Evolutionary conservation across 2,797 vertebrate genomes (phyloP).

Genomic region (Acipenser ruthenus): DNA sequence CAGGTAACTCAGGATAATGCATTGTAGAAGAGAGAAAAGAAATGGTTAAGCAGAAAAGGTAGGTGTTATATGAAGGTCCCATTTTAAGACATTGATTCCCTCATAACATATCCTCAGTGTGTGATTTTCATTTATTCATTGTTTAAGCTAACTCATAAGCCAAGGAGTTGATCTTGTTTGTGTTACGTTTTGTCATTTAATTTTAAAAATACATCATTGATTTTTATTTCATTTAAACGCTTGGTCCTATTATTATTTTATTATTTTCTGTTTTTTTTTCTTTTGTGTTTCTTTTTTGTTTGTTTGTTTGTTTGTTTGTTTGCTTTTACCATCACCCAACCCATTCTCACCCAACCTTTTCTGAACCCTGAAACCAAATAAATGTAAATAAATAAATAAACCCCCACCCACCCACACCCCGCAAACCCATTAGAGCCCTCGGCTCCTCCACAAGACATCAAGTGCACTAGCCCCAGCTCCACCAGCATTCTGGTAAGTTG

Average conservation of each 20-base stretch:
- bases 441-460: slow-evolving; percentile 91
- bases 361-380: slow-evolving; percentile 45
- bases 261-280: slow-evolving; percentile 78
- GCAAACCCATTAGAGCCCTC: slow-evolving; percentile 77
- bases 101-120: slow-evolving; percentile 61
- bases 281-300: slow-evolving; percentile 56
- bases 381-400: slow-evolving; percentile 25
- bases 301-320: slow-evolving; percentile 21
- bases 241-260: slow-evolving; percentile 48
- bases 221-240: slow-evolving; percentile 46
- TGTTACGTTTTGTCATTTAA: slow-evolving; percentile 33
- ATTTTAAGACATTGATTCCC: slow-evolving; percentile 55
- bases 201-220: slow-evolving; percentile 53
- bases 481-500: slow-evolving; percentile 99
- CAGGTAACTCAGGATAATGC: not conserved
- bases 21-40: slow-evolving; percentile 8
- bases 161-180: slow-evolving; percentile 65
- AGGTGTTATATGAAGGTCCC: slow-evolving; percentile 75
- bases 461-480: slow-evolving; percentile 90
- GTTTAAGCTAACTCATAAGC: slow-evolving; percentile 54
- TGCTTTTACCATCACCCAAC: slow-evolving; percentile 67
- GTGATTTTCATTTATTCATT: slow-evolving; percentile 55
- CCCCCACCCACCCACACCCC: slow-evolving; percentile 23
- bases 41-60: slow-evolving; percentile 65
- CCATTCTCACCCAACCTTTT: slow-evolving; percentile 70